Base-by-base conservation (phyloP, 2,797 vertebrate genomes). In the Hybognathus amarus region DNA sequence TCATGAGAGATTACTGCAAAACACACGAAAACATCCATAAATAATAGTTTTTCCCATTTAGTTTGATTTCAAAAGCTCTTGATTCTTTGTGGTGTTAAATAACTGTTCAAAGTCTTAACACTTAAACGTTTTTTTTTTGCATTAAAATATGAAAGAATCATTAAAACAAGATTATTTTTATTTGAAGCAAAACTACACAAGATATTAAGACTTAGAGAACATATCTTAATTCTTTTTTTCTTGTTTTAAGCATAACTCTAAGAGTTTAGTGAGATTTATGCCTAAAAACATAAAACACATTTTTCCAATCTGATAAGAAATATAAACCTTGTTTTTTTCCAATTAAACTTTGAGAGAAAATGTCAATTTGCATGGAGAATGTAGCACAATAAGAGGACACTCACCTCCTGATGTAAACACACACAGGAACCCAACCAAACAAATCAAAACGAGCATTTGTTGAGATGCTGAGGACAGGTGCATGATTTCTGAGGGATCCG, bases 371-470 rank as follows among this genome's bases (percentile, higher is more conserved):
- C 5, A 1, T 52, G 40, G 0, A 1, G 9, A 4, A 63, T 63
- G 59, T 17, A 66, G 22, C 9, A 33, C 27, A 10, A 22, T 10
- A 27, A 4, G 9, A 27, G 1, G 9, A 47, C 4, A 85, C 86
- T 85, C 75, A 86, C 88, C 85, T 86, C 74, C 88, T 18, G 69
- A 47, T 27, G 68, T 82, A 6, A 78, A 83, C 40, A 52, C 59
- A 73, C 45, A 83, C 38, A 87, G 27, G 40, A 87, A 18, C 20
- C n/a, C 36, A 17, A 38, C 54, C 52, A 85, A 33, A n/a, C 40
- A 70, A 47, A n/a, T 36, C 38, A 82, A n/a, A 38, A 40, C 36
- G 24, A 79, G 6, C 12, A 74, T 17, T 70, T 82, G 75, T 6
- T 61, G 74, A 45, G 18, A 45, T 36, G 64, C 85, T n/a, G 83